Conservation (phyloP, 2,113 vertebrate genomes). For the Ailurus styani region DNA sequence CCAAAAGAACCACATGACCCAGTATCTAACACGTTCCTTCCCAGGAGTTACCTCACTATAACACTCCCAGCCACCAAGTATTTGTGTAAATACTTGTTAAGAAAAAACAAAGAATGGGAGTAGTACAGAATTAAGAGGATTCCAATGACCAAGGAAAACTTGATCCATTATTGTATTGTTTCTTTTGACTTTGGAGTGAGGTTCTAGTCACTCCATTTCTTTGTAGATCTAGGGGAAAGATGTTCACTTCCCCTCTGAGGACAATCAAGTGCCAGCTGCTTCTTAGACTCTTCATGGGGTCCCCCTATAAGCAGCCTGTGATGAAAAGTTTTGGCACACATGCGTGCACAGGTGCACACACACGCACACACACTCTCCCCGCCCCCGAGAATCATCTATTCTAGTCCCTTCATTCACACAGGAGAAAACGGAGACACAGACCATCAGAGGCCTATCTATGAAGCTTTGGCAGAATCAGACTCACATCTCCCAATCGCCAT, state of each 20-base stretch:
- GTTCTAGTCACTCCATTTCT: not conserved
- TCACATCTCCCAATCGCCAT: not conserved
- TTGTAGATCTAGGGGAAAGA: not conserved
- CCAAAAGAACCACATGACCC: not conserved
- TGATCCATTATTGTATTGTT: not conserved
- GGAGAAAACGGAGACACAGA: not conserved
- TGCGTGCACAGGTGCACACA: not conserved
- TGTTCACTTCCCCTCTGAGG: not conserved
- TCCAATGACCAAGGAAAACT: not conserved
- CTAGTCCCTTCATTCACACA: not conserved
- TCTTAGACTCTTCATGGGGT: not conserved
- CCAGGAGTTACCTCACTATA: not conserved
- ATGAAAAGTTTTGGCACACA: not conserved
- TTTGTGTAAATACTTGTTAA: not conserved
- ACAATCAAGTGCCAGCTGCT: not conserved
- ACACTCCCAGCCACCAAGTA: not conserved
- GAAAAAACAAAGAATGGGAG: not conserved
- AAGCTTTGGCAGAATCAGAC: not conserved
- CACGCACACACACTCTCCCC: not conserved
- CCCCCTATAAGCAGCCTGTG: not conserved
- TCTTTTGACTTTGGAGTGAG: not conserved
- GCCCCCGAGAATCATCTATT: not conserved
- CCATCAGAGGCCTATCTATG: not conserved
- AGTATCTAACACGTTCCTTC: not conserved
- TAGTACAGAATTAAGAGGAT: not conserved